phyloP scores from a whole-genome alignment of 1,140 invertebrate genomes.

The Bombus ignitus region DNA sequence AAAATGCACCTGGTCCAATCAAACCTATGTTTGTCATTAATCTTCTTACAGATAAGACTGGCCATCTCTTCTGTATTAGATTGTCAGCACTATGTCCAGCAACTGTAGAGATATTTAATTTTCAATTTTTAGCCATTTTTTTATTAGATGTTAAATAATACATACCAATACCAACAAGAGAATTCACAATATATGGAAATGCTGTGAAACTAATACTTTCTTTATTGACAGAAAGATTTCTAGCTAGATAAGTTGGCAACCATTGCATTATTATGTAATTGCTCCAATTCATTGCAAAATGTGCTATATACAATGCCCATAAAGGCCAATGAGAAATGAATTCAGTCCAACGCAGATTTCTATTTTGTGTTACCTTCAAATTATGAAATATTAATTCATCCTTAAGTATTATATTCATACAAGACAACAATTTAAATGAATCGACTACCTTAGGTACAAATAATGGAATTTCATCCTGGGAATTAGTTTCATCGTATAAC shows the following conservation, averaged over 20 bases:
- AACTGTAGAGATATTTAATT: constrained; percentile 77
- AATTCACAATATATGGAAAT: constrained; percentile 91
- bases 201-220: constrained; percentile 91
- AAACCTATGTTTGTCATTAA: constrained; percentile 91
- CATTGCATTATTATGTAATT: constrained; percentile 94
- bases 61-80: constrained; percentile 87
- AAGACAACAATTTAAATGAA: constrained; percentile 8
- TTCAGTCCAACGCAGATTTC: constrained; percentile 86
- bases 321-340: constrained; percentile 89
- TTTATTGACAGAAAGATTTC: constrained; percentile 87
- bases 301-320: constrained; percentile 91
- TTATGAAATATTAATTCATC: neutral
- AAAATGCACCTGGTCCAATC: constrained; percentile 89
- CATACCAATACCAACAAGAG: constrained; percentile 88
- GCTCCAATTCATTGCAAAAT: constrained; percentile 94
- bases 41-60: constrained; percentile 88
- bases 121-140: constrained; percentile 11
- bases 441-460: constrained; percentile 85
- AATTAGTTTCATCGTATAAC: constrained; percentile 84
- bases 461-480: constrained; percentile 87
- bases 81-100: constrained; percentile 90
- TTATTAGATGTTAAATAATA: constrained; percentile 16
- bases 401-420: neutral
- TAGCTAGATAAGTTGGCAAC: constrained; percentile 89
- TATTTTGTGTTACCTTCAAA: constrained; percentile 83